These are phyloP conservation scores for Choristoneura rosaceana DNA, from an alignment of 2,888 invertebrate genomes.

Conservation along the genomic window DNA sequence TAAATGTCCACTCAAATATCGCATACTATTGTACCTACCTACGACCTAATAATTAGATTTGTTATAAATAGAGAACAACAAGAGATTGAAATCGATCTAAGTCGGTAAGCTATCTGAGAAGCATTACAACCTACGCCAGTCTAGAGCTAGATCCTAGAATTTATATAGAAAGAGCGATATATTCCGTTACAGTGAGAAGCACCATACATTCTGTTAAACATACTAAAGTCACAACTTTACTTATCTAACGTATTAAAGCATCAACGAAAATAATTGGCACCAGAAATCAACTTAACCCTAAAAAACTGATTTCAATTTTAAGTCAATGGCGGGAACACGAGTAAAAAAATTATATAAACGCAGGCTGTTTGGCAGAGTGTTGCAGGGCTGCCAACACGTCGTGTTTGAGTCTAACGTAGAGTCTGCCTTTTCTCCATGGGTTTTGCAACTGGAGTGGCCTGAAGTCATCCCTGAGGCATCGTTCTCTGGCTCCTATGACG, in stretches of 20 bases:
- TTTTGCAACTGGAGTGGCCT: constrained; percentile 96
- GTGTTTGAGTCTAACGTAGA: constrained; percentile 96
- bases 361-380: constrained; percentile 93
- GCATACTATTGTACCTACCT: constrained; percentile 38
- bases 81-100: constrained; percentile 49
- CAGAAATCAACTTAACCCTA: constrained; percentile 60
- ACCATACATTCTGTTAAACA: constrained; percentile 76
- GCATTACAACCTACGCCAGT: constrained; percentile 43
- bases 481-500: constrained; percentile 97
- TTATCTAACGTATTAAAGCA: constrained; percentile 76
- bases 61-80: constrained; percentile 45
- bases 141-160: constrained; percentile 41
- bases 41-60: constrained; percentile 42
- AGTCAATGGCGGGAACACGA: constrained; percentile 21
- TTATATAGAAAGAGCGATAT: constrained; percentile 45
- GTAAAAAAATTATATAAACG: constrained; percentile 81
- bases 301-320: constrained; percentile 31
- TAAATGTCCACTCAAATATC: constrained; percentile 15
- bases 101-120: constrained; percentile 53
- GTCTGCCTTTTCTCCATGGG: constrained; percentile 97
- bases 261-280: constrained; percentile 78
- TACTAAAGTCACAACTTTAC: constrained; percentile 73
- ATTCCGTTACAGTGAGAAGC: constrained; percentile 64
- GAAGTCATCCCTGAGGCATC: constrained; percentile 97
- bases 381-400: constrained; percentile 95